phyloP scores from a whole-genome alignment of 2,797 vertebrate genomes.

The Rhinatrema bivittatum region DNA sequence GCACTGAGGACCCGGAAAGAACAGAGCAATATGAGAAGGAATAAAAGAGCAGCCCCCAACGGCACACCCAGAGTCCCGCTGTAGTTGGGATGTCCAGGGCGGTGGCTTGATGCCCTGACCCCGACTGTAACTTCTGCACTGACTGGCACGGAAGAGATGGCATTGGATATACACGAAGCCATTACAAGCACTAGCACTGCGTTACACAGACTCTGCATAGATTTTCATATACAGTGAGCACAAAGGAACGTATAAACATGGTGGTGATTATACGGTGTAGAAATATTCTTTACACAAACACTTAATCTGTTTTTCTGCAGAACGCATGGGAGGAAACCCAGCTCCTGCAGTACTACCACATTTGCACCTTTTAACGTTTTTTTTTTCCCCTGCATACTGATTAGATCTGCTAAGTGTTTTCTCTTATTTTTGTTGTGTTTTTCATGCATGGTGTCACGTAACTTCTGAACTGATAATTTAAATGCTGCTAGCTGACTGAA shows the following conservation, averaged over 20 bases:
- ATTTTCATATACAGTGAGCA: conserved; percentile 56
- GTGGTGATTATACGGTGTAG: conserved; percentile 44
- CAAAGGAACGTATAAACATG: conserved; percentile 52
- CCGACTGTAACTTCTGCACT: conserved; percentile 34
- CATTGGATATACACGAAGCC: conserved; percentile 22
- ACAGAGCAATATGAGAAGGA: conserved; percentile 73
- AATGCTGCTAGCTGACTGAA: conserved; percentile 43
- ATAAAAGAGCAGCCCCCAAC: conserved; percentile 64
- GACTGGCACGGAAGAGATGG: conserved; percentile 21
- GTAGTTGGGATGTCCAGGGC: conserved; percentile 28
- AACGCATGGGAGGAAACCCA: conserved; percentile 41
- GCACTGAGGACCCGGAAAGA: conserved; percentile 79
- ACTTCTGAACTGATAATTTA: conserved; percentile 40
- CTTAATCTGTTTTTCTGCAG: conserved; percentile 46
- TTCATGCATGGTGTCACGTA: conserved; percentile 49
- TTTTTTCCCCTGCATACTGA: too few species aligned
- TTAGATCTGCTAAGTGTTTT: conserved; percentile 34
- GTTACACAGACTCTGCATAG: conserved; percentile 42
- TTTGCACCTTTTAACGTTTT: conserved; percentile 49
- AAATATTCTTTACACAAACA: conserved; percentile 47
- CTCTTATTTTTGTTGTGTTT: conserved; percentile 62
- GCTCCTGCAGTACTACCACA: conserved; percentile 45
- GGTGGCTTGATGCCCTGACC: too few species aligned
- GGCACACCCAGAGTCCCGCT: conserved; percentile 56
- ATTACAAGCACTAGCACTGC: conserved; percentile 10